phyloP scores from a whole-genome alignment of 2,888 invertebrate genomes.

The Hydrotaea cyrtoneurina region DNA sequence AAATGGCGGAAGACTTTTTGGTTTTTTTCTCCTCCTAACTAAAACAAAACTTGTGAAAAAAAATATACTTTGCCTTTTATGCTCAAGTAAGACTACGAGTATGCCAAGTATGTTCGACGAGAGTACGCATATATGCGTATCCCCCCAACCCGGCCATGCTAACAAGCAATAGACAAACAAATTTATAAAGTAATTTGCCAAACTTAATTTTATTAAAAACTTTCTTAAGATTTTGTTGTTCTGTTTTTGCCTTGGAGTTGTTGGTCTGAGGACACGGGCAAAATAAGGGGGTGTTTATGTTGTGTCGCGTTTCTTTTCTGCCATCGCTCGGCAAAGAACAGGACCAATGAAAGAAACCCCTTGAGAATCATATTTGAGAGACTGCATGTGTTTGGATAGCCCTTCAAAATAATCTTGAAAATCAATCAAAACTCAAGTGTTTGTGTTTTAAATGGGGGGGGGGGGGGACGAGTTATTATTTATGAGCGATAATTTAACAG shows the following conservation, averaged over 20 bases:
- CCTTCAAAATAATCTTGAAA: neutral
- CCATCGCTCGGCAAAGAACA: neutral
- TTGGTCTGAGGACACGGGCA: no score
- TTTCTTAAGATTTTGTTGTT: constrained; percentile 24
- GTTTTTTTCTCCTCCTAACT: constrained; percentile 23
- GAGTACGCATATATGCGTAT: no score
- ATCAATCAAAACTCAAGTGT: constrained; percentile 3
- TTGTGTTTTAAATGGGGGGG: neutral
- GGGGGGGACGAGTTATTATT: neutral
- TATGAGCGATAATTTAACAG: neutral
- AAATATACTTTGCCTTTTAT: constrained; percentile 43
- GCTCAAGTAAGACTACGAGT: constrained; percentile 27
- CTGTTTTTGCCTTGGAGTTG: neutral
- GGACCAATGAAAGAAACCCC: neutral
- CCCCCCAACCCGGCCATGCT: no score
- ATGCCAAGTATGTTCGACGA: no score
- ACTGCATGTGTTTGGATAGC: neutral
- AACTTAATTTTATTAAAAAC: constrained; percentile 62
- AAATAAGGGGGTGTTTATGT: constrained; percentile 39
- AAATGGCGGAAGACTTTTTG: constrained; percentile 21
- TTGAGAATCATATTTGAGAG: no score
- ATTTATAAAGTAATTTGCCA: constrained; percentile 60
- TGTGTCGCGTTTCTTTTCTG: no score
- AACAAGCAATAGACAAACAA: constrained; percentile 35
- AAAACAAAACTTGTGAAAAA: constrained; percentile 9